Percentiles rank a stretch among this genome's conserved stretches.
These are phyloP conservation scores for Atherinomorus stipes DNA, from an alignment of 2,113 vertebrate species.

Conservation along the genomic window DNA sequence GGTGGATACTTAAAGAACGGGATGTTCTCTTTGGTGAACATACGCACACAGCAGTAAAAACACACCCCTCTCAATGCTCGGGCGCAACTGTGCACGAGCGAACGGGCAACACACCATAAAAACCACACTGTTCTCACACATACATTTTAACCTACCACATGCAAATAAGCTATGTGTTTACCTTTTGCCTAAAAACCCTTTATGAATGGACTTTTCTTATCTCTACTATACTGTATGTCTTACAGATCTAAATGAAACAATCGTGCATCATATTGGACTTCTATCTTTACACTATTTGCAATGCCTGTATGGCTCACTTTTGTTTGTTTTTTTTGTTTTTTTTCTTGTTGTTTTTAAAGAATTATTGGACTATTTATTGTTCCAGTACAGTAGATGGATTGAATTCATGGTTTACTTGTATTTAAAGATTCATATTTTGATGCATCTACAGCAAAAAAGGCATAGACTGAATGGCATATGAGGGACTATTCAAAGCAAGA, in stretches of 20 bases:
- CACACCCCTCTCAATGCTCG: conserved; percentile 8
- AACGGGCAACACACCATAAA: neutral
- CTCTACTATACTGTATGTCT: neutral
- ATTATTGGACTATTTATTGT: accelerated
- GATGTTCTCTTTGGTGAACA: conserved; percentile 63
- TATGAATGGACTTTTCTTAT: neutral
- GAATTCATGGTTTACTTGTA: neutral
- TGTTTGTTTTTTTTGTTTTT: too few species aligned
- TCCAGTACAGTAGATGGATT: neutral
- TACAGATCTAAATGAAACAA: neutral
- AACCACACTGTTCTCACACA: neutral
- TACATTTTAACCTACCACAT: neutral
- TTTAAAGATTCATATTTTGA: neutral
- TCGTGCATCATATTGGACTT: neutral
- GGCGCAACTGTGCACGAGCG: neutral
- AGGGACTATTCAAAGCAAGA: neutral
- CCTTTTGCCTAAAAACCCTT: neutral
- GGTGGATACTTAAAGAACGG: conserved; percentile 54
- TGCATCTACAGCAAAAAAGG: neutral
- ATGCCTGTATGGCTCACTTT: accelerated
- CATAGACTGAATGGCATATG: neutral
- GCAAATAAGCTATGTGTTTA: too few species aligned
- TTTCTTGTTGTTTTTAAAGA: neutral
- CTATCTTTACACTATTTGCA: neutral
- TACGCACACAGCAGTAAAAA: conserved; percentile 1